Percentiles rank a stretch among this genome's conserved stretches.
Conservation (phyloP, 2,888 invertebrate species). For the Agonopterix subpropinquella region DNA sequence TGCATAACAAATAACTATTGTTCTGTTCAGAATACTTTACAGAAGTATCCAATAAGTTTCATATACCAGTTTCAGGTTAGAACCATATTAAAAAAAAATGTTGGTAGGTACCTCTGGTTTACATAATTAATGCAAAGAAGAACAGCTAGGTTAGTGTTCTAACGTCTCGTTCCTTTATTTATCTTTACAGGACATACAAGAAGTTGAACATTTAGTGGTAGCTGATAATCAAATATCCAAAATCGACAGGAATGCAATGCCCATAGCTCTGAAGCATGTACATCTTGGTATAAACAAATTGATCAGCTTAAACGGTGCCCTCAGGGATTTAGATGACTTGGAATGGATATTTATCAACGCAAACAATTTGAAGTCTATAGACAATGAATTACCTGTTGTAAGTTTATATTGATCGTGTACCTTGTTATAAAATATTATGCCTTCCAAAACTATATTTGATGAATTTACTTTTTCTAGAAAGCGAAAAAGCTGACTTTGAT, state of each 20-base stretch:
- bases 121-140: no score
- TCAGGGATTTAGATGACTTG: constrained; percentile 82
- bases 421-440: neutral
- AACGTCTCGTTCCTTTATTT: neutral
- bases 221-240: constrained; percentile 85
- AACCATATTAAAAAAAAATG: no score
- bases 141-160: no score
- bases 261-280: constrained; percentile 79
- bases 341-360: constrained; percentile 87
- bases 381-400: constrained; percentile 83
- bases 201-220: constrained; percentile 81
- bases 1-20: no score
- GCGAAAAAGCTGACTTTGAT: constrained; percentile 81
- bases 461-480: constrained; percentile 38
- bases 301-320: constrained; percentile 82
- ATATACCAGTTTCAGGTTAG: no score
- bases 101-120: no score
- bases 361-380: constrained; percentile 83
- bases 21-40: no score
- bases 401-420: constrained; percentile 26
- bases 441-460: neutral
- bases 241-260: constrained; percentile 83
- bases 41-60: no score
- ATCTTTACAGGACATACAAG: constrained; percentile 59
- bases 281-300: constrained; percentile 86